Evolutionary conservation across 2,888 invertebrate genomes (phyloP), one percentile per base, ranked within the genome.

Genomic region (Idaea dimidiata): DNA sequence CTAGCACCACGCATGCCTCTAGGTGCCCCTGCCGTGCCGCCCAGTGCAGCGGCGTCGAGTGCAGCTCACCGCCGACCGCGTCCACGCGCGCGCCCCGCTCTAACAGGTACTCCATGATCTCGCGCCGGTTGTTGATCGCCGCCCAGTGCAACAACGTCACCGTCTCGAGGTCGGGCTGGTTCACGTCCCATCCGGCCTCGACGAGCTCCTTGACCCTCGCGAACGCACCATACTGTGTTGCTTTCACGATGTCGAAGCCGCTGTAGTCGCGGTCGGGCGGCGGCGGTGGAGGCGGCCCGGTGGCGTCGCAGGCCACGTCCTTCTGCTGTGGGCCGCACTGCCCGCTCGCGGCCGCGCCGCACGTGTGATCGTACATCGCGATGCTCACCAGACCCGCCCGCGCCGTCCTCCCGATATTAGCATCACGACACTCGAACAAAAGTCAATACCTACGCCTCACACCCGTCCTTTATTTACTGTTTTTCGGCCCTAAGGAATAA

Each of bases 111-210:
- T 95, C 95, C 64, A 99, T 97, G 74, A 99, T 97, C 77, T 99
- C 98, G 72, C 95, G 94, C 63, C 99, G 94, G 93, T 99, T 99
- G 89, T 99, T 99, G 81, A 99, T 99, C 17, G 99, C 97, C 54
- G 99, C 99, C 99, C 99, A 99, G 86, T 99, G 99, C n/a, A 99
- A 93, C 60, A 99, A 91, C 1, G 99, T 98, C 62, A 99, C 99
- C 59, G 98, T 98, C 88, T 99, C 99, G 71, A 94, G 94, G 87
- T 99, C 99, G 58, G 98, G 96, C 81, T 97, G 96, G 87, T 99
- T 99, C 16, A 99, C 98, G 91, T 99, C 97, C 91, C 96, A 97
- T 1, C 99, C 99, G 54, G 95, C 95, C 79, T 99, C 98, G 5
- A 99, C 94, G 33, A 99, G 93, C 86, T 99, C 97, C 72, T 97